A percentile compares a stretch with the other conserved stretches of the same genome.
Evolutionary conservation across 2,888 invertebrate species (phyloP).

Genomic region (Halictus quadricinctus): DNA sequence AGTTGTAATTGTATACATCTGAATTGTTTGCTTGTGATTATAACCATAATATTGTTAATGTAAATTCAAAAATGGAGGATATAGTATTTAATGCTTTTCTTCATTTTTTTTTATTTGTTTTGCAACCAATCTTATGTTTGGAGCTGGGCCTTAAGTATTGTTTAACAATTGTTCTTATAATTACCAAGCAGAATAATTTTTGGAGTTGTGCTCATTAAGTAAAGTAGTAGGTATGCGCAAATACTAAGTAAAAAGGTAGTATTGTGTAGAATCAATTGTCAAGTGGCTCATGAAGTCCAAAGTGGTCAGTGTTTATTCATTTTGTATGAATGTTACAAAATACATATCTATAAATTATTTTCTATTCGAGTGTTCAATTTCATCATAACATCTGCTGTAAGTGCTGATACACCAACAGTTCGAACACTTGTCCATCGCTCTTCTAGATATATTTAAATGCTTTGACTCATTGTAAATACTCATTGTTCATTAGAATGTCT

Average conservation of each 20-base stretch:
- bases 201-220: constrained; percentile 28
- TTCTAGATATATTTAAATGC: not conserved
- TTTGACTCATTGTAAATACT: constrained; percentile 3
- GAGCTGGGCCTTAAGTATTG: constrained; percentile 50
- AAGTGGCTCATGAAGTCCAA: constrained; percentile 17
- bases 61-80: not conserved
- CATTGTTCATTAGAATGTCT: not conserved
- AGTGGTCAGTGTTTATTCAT: not conserved
- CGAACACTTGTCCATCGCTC: not conserved
- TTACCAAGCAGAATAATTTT: constrained; percentile 26
- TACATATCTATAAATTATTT: not conserved
- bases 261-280: constrained; percentile 14
- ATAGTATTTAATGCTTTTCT: constrained; percentile 27
- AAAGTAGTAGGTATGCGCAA: constrained; percentile 29
- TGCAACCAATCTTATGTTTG: constrained; percentile 13
- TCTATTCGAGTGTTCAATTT: not conserved
- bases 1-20: not conserved
- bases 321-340: constrained; percentile 9
- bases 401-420: constrained; percentile 1
- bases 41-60: not conserved
- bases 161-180: constrained; percentile 57
- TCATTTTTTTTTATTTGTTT: not conserved
- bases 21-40: constrained; percentile 16
- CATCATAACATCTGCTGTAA: not conserved
- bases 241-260: constrained; percentile 6